Conservation (phyloP, 2,797 vertebrate species). For the Pseudotriccus pelzelni region DNA sequence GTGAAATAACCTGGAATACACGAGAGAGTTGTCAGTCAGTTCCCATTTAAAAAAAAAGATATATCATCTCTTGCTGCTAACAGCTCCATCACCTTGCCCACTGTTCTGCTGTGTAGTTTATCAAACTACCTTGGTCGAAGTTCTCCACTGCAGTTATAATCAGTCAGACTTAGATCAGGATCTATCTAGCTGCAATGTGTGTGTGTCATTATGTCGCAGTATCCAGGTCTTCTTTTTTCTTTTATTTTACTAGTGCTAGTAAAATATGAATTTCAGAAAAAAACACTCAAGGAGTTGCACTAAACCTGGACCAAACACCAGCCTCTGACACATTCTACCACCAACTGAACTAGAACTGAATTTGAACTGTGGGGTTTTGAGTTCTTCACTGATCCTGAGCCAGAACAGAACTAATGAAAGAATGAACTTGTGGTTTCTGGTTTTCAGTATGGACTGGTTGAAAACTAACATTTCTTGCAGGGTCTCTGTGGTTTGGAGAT, state of each 20-base stretch:
- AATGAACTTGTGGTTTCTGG: background rate
- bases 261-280: background rate
- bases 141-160: background rate
- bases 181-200: background rate
- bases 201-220: background rate
- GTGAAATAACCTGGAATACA: background rate
- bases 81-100: conserved; percentile 5
- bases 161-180: background rate
- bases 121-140: background rate
- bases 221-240: background rate
- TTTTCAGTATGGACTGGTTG: background rate
- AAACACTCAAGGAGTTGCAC: background rate
- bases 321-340: background rate
- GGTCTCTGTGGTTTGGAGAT: background rate
- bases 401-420: background rate
- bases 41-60: background rate
- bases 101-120: background rate
- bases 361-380: background rate
- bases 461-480: background rate
- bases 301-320: background rate
- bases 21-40: conserved; percentile 18
- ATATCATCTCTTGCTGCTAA: background rate
- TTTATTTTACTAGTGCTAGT: background rate
- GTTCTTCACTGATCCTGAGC: background rate
- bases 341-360: background rate